Evolutionary conservation across 2,888 invertebrate species (phyloP).

Genomic region (Scaptomyza polygonia): DNA sequence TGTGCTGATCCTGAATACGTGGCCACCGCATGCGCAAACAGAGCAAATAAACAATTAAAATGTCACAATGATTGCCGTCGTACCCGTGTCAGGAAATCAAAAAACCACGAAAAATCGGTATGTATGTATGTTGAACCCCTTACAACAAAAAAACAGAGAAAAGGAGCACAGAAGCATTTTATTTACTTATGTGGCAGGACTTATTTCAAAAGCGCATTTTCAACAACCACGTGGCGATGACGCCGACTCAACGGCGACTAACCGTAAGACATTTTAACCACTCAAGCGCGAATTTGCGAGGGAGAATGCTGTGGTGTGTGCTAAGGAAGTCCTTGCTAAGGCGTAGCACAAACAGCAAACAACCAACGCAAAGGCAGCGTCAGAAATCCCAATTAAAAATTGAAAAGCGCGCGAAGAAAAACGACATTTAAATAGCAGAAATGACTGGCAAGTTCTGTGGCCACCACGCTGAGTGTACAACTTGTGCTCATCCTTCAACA

Average conservation of each 20-base stretch:
- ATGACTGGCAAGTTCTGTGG: conserved; percentile 41
- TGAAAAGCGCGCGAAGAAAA: conserved; percentile 76
- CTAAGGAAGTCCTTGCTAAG: conserved; percentile 35
- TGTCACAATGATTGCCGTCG: conserved; percentile 79
- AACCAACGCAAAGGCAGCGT: conserved; percentile 29
- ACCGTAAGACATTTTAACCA: conserved; percentile 57
- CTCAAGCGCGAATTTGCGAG: conserved; percentile 47
- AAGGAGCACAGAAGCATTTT: conserved; percentile 20
- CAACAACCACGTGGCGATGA: conserved; percentile 48
- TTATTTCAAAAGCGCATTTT: conserved; percentile 75
- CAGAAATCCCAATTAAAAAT: conserved; percentile 77
- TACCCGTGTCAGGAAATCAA: conserved; percentile 80
- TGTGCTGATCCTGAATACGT: conserved; percentile 7
- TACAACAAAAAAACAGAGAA: not conserved
- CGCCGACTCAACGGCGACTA: conserved; percentile 36
- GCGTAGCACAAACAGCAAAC: conserved; percentile 55
- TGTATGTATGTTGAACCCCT: conserved; percentile 52
- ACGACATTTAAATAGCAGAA: conserved; percentile 65
- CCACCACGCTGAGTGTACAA: conserved; percentile 53
- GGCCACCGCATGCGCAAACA: conserved; percentile 53
- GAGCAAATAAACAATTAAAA: conserved; percentile 80
- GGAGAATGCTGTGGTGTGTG: conserved; percentile 13
- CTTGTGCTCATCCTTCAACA: conserved; percentile 42
- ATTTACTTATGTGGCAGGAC: conserved; percentile 46
- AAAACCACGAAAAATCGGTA: conserved; percentile 73